phyloP scores from a whole-genome alignment of 2,113 vertebrate genomes.

The Spizaetus ornatus region DNA sequence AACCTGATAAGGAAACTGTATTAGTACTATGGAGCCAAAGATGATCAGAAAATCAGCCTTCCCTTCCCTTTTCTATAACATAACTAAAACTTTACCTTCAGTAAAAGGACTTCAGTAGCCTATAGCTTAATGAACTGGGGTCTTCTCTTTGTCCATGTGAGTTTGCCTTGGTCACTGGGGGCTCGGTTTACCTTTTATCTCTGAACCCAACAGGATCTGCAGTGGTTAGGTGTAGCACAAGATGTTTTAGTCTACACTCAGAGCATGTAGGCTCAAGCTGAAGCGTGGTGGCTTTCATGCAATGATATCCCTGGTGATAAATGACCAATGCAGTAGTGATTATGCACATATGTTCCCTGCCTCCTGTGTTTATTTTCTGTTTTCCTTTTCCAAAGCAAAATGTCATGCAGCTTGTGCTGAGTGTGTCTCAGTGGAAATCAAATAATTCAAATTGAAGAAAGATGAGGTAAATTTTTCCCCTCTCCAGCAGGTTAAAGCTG shows the following conservation, averaged over 20 bases:
- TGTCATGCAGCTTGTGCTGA: neutral
- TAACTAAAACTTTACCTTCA: neutral
- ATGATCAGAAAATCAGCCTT: neutral
- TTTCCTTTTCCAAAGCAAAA: neutral
- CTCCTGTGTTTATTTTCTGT: neutral
- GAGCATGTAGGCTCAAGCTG: neutral
- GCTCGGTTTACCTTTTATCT: neutral
- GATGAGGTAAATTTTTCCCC: neutral
- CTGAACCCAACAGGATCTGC: neutral
- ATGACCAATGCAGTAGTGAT: neutral
- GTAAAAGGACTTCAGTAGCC: neutral
- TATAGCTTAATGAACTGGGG: neutral
- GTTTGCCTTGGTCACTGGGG: neutral
- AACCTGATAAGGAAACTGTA: neutral
- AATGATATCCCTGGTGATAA: neutral
- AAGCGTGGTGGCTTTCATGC: neutral
- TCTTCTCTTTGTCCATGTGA: fast-evolving
- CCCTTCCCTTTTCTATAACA: neutral
- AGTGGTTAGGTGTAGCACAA: neutral
- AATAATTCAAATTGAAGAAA: neutral
- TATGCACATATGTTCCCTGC: neutral
- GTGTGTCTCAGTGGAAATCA: neutral
- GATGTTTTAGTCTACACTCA: neutral
- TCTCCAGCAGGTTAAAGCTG: neutral
- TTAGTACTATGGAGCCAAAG: neutral